phyloP scores from a whole-genome alignment of 2,113 vertebrate genomes.

The Takifugu bimaculatus region DNA sequence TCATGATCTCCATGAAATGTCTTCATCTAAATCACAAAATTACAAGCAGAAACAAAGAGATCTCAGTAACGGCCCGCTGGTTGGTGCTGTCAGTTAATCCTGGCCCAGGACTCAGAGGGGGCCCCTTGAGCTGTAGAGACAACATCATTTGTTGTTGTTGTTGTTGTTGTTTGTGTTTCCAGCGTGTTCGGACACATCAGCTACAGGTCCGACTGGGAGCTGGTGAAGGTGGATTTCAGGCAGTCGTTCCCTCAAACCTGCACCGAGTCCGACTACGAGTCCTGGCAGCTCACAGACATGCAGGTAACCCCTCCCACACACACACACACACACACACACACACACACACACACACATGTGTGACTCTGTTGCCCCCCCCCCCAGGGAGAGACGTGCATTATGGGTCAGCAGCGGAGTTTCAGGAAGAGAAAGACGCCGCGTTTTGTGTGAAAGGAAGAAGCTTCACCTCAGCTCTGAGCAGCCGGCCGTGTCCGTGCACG shows the following conservation, averaged over 20 bases:
- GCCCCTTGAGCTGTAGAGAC: no score
- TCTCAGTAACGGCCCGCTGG: no score
- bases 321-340: not conserved
- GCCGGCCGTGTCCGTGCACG: conserved; percentile 81
- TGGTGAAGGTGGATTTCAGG: conserved; percentile 97
- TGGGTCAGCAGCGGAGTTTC: conserved; percentile 91
- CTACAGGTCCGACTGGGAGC: conserved; percentile 97
- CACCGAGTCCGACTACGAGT: conserved; percentile 84
- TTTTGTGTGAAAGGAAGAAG: conserved; percentile 91
- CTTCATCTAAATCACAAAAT: no score
- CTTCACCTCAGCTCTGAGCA: conserved; percentile 82
- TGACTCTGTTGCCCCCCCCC: not conserved
- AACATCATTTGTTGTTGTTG: not conserved
- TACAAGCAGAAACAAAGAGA: no score
- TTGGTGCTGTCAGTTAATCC: not conserved
- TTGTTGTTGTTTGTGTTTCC: conserved; percentile 35
- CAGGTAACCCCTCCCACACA: conserved; percentile 85
- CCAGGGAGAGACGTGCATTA: conserved; percentile 90
- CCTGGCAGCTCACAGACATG: conserved; percentile 86
- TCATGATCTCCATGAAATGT: no score
- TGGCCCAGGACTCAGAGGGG: no score
- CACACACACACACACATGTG: not conserved
- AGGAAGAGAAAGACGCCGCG: conserved; percentile 80
- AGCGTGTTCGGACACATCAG: conserved; percentile 99
- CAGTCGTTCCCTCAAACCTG: conserved; percentile 87